Evolutionary conservation across 37 sponge, comb jelly and placozoan species (phyloP), one percentile per base, ranked within the genome.

Genomic region (Mnemiopsis leidyi): DNA sequence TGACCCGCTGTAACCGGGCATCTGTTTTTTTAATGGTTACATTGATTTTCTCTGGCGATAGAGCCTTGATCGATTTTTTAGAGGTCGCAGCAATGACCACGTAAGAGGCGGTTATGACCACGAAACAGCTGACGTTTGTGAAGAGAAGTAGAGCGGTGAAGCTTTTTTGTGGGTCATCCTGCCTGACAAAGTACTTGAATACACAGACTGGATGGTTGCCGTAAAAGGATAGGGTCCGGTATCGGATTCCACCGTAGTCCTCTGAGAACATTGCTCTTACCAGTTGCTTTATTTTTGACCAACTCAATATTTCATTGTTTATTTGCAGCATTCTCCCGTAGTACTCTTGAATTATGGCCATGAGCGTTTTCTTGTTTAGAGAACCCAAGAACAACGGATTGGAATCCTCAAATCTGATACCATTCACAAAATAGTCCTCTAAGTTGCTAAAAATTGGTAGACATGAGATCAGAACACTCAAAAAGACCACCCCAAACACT

Each of bases 401-500:
- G 5, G 75, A n/a, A 71, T 71, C n/a, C 20, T 71, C 75, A 28
- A 23, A 71, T 7, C 3, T 25, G 3, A 71, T 13, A n/a, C 75
- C 75, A 28, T 71, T 71, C n/a, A 71, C 75, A 71, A 71, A 71
- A 5, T 2, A n/a, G 30, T 71, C 75, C 75, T 71, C 75, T 5
- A 71, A 18, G n/a, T 23, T 71, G 7, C 30, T n/a, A 23, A 71
- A 29, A 23, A 18, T 71, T 5, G 75, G 75, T 23, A 71, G 75
- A 71, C 5, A 18, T 13, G 61, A 48, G 13, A 48, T 48, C 5
- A 48, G 61, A 5, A 48, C 9, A 5, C n/a, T n/a, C 13, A 13
- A 48, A 5, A 5, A 5, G 9, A 48, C 13, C 13, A 48, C 13
- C 5, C 5, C 5, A 48, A 5, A 48, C 13, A 13, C 13, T 48